A percentile compares a stretch with the other conserved stretches of the same genome.
phyloP scores from a whole-genome alignment of 2,113 vertebrate species.

The Formicarius rufipectus region DNA sequence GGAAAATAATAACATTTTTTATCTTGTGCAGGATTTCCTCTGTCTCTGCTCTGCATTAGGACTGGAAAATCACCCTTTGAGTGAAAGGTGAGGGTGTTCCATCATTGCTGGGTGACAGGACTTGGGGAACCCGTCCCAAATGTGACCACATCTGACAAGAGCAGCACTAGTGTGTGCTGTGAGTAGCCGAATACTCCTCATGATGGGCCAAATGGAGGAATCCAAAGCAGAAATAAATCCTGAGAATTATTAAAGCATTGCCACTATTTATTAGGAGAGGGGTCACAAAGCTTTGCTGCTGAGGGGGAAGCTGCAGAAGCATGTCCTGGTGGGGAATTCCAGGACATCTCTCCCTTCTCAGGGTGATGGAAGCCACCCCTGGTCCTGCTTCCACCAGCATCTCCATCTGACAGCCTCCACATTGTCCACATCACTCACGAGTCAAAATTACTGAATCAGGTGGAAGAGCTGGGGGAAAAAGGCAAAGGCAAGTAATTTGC shows the following conservation, averaged over 20 bases:
- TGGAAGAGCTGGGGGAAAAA: not conserved
- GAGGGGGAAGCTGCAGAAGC: not conserved
- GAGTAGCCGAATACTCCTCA: rapidly evolving
- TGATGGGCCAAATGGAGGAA: not conserved
- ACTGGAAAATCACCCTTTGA: not conserved
- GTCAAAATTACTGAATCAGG: not conserved
- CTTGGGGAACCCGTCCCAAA: not conserved
- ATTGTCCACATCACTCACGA: rapidly evolving
- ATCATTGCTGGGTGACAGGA: not conserved
- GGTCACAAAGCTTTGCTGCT: not conserved
- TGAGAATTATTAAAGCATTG: not conserved
- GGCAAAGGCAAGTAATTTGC: not conserved
- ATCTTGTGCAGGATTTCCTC: not conserved
- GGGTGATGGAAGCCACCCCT: not conserved
- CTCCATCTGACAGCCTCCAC: not conserved
- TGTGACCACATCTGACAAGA: not conserved
- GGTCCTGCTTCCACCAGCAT: rapidly evolving
- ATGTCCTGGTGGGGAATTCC: not conserved
- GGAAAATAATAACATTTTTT: not conserved
- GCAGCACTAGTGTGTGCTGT: rapidly evolving
- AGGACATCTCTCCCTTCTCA: rapidly evolving
- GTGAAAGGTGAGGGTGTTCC: not conserved
- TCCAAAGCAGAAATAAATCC: not conserved
- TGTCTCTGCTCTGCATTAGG: not conserved
- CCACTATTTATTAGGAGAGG: rapidly evolving